Conservation (phyloP, 2,113 vertebrate species). For the Oreochromis niloticus region DNA sequence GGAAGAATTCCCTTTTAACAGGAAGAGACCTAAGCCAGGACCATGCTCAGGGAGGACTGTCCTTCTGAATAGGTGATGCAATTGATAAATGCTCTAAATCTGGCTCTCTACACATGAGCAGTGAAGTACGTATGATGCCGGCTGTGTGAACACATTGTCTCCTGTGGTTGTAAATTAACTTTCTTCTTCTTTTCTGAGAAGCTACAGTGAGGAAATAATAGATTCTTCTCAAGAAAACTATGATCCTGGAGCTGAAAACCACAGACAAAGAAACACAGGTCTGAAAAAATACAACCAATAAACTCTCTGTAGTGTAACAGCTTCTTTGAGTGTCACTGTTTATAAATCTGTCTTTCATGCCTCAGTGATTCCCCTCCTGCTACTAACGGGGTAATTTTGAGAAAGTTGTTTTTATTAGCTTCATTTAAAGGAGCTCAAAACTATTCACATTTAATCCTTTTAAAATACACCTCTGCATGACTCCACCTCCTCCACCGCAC, state of each 20-base stretch:
- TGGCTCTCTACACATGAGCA: not conserved
- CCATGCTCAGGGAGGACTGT: too few species aligned
- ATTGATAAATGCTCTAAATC: not conserved
- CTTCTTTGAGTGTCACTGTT: not conserved
- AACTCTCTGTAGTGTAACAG: not conserved
- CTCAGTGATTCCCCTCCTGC: rapidly evolving
- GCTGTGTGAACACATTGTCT: not conserved
- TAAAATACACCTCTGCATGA: not conserved
- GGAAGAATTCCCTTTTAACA: too few species aligned
- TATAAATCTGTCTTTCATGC: not conserved
- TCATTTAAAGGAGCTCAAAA: not conserved
- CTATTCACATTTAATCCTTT: not conserved
- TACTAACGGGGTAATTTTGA: not conserved
- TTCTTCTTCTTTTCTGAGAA: not conserved
- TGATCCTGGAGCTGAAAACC: not conserved
- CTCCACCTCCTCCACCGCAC: not conserved
- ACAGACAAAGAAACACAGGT: rapidly evolving
- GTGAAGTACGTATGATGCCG: not conserved
- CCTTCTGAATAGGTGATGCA: too few species aligned
- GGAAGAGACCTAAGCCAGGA: too few species aligned
- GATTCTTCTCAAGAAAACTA: not conserved
- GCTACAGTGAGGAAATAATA: not conserved
- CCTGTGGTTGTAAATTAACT: rapidly evolving
- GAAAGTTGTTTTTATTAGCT: not conserved
- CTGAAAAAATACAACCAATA: not conserved